Base-by-base conservation (phyloP, 1,140 invertebrate species). In the Lepidurus arcticus region DNA sequence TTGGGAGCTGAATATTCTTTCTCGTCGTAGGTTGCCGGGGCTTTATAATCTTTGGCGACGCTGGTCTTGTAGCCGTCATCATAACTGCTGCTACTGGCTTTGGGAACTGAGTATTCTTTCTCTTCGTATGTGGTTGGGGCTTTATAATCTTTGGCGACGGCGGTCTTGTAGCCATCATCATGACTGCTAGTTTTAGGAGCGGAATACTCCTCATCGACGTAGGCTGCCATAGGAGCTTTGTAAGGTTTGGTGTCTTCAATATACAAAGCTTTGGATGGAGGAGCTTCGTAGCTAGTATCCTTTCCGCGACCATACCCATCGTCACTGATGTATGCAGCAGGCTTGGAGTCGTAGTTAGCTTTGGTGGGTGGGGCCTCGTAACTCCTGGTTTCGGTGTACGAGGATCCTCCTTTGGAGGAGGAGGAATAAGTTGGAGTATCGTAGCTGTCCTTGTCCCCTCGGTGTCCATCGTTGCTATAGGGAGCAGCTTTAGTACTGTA, bases 21-120 rank as follows among this genome's bases (percentile, higher is more conserved):
- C 24, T 74, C 74, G 24, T 77, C 78, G 44, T 79, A 79, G 9
- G 8, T 76, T 26, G 21, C 76, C 13, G 78, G 73, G 34, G 78
- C 78, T 44, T 78, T 75, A 10, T 79, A 79, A n/a, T 76, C 42
- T 73, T 42, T n/a, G 73, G 73, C 53, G 1, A 16, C 16, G 21
- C 53, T 65, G 53, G 53, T 21, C 13, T 65, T 65, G 8, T 65
- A 65, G 9, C 45, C 53, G n/a, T 65, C 21, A 21, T 65, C 53
- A 21, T 65, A 65, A 65, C n/a, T n/a, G n/a, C 6, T 65, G 45
- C 45, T 47, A 21, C 53, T 65, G 53, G 53, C 53, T 65, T 65
- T 65, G 53, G 9, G 53, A 13, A 21, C 53, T 13, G 53, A 65
- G 53, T 65, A 47, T 47, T 47, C 45, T 16, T 47, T 47, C 45